Evolutionary conservation across 2,113 vertebrate genomes (phyloP).

Genomic region (Tachysurus fulvidraco): DNA sequence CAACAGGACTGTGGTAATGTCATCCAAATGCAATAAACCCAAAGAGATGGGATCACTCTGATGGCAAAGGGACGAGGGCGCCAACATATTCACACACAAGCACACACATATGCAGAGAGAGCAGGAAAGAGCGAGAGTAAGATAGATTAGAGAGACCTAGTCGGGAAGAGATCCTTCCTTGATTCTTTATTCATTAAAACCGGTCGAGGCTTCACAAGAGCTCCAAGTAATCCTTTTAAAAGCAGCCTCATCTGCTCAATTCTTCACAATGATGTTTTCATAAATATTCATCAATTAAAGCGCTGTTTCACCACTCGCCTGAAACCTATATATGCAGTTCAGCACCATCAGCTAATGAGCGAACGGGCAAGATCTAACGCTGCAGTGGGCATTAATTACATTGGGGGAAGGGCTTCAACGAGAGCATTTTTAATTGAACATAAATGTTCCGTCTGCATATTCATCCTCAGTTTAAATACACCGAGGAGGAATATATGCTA

Average conservation of each 20-base stretch:
- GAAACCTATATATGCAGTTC: conserved; percentile 18
- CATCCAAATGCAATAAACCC: conserved; percentile 41
- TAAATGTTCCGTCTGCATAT: conserved; percentile 1
- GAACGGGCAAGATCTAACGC: conserved; percentile 1
- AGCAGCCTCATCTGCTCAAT: background rate
- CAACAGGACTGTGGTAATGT: conserved; percentile 47
- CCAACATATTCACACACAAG: conserved; percentile 1
- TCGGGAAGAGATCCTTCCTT: conserved; percentile 28
- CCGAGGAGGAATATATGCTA: background rate
- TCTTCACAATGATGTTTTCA: conserved; percentile 5
- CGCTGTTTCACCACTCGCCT: conserved; percentile 13
- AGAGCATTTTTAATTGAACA: conserved; percentile 10
- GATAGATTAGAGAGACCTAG: background rate
- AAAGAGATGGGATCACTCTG: conserved; percentile 29
- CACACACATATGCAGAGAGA: background rate
- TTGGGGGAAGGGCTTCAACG: background rate
- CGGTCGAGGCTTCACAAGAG: conserved; percentile 12
- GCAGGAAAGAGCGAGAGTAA: background rate
- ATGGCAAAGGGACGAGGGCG: conserved; percentile 1
- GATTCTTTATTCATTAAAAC: conserved; percentile 37
- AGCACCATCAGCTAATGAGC: conserved; percentile 23
- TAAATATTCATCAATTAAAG: conserved; percentile 27
- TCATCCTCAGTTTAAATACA: background rate
- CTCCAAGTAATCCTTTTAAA: conserved; percentile 25
- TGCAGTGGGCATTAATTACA: conserved; percentile 20